These are phyloP conservation scores for Hoplodrina ambigua DNA, from an alignment of 2,888 invertebrate genomes.

Conservation along the genomic window DNA sequence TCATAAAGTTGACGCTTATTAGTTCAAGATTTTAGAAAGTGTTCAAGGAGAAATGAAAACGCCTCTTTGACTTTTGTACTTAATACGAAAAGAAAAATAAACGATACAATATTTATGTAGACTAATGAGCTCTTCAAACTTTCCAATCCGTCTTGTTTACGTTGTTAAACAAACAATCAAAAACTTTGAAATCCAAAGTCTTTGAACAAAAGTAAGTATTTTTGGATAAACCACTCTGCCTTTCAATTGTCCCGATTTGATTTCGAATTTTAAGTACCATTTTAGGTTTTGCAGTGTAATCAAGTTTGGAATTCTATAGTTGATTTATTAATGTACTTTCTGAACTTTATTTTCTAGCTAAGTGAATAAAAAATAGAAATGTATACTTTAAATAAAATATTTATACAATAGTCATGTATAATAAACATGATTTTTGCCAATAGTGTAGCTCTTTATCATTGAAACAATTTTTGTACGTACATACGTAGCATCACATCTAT, in stretches of 20 bases:
- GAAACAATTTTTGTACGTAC: no score
- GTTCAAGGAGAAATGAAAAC: constrained; percentile 1
- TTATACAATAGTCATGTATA: no score
- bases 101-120: constrained; percentile 43
- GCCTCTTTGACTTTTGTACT: constrained; percentile 11
- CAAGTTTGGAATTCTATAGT: constrained; percentile 2
- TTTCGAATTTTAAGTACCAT: constrained; percentile 31
- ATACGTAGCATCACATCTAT: no score
- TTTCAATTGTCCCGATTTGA: constrained; percentile 32
- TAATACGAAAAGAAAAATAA: constrained; percentile 33
- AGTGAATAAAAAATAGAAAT: no score
- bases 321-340: constrained; percentile 3
- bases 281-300: not conserved
- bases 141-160: constrained; percentile 51
- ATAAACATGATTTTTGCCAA: no score
- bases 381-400: no score
- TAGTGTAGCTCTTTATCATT: no score
- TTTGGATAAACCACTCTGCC: constrained; percentile 42
- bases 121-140: constrained; percentile 51
- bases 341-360: not conserved
- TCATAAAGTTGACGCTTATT: constrained; percentile 4
- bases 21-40: not conserved
- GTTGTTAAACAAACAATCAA: constrained; percentile 54
- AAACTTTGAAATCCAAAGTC: constrained; percentile 45
- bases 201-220: constrained; percentile 46